phyloP scores from a whole-genome alignment of 2,113 vertebrate species.

The Cheirogaleus medius region DNA sequence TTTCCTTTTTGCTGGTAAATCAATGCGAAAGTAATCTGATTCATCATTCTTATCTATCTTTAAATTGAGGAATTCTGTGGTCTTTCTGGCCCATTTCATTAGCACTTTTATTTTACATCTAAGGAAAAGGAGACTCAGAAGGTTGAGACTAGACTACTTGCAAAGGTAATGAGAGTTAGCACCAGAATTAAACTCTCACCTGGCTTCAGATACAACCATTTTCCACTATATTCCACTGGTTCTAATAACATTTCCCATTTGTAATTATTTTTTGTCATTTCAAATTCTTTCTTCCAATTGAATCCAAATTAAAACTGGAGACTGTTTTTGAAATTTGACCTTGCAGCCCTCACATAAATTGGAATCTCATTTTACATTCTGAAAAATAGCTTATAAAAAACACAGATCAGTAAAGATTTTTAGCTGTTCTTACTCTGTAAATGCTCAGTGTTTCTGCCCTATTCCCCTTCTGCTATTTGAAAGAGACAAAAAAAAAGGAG shows the following conservation, averaged over 20 bases:
- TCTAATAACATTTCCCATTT: neutral
- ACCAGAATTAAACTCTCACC: neutral
- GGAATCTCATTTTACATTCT: neutral
- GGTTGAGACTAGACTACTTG: neutral
- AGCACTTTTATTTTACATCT: neutral
- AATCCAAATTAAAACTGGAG: neutral
- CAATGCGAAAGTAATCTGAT: neutral
- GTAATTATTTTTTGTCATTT: neutral
- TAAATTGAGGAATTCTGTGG: neutral
- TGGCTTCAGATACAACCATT: neutral
- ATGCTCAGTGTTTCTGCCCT: neutral
- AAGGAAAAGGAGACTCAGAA: neutral
- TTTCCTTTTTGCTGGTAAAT: neutral
- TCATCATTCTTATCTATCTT: neutral
- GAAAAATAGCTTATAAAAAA: neutral
- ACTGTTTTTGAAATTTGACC: constrained; percentile 15
- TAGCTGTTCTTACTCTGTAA: neutral
- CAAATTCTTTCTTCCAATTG: neutral
- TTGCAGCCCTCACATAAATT: neutral
- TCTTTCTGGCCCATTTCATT: neutral
- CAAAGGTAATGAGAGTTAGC: neutral
- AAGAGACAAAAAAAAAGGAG: neutral
- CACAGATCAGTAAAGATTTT: neutral
- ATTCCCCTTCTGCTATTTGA: neutral
- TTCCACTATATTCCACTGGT: neutral